A percentile compares a stretch with the other conserved stretches of the same genome.
These are phyloP conservation scores for Tigriopus californicus DNA, from an alignment of 2,888 invertebrate genomes.

Conservation along the genomic window DNA sequence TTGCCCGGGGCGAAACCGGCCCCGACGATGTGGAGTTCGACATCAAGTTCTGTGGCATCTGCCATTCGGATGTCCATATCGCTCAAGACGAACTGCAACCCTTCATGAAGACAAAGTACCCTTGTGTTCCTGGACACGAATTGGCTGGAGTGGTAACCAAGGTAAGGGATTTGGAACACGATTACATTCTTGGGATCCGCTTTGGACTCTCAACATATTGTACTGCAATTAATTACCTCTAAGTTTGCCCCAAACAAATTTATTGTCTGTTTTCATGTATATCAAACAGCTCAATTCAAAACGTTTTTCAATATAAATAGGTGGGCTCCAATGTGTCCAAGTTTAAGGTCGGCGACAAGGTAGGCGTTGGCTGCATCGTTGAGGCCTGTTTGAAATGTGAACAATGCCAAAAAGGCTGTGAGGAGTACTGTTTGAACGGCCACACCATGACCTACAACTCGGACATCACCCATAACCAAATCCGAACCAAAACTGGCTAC, in stretches of 20 bases:
- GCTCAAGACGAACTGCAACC: conserved; percentile 7
- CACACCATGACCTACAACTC: neutral
- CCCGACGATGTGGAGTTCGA: conserved; percentile 8
- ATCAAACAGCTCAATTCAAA: too few species aligned
- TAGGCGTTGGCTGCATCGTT: conserved; percentile 10
- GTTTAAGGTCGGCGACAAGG: neutral
- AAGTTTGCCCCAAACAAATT: too few species aligned
- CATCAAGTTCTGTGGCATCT: conserved; percentile 15
- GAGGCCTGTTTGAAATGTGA: conserved; percentile 12
- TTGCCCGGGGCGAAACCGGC: neutral
- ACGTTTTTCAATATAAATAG: too few species aligned
- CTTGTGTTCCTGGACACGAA: conserved; percentile 15
- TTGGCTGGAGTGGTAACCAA: conserved; percentile 7
- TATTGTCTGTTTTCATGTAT: too few species aligned
- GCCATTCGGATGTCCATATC: conserved; percentile 12
- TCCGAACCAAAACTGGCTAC: neutral
- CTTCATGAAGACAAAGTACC: neutral
- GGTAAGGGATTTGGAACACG: neutral
- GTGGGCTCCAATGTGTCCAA: neutral
- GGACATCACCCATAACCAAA: neutral
- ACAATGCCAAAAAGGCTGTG: neutral
- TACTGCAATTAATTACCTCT: too few species aligned
- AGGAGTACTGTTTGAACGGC: neutral
- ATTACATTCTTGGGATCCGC: too few species aligned
- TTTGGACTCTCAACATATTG: too few species aligned